Percentiles rank a stretch among this genome's conserved stretches.
phyloP scores from a whole-genome alignment of 2,888 invertebrate species.

The Panopea generosa region DNA sequence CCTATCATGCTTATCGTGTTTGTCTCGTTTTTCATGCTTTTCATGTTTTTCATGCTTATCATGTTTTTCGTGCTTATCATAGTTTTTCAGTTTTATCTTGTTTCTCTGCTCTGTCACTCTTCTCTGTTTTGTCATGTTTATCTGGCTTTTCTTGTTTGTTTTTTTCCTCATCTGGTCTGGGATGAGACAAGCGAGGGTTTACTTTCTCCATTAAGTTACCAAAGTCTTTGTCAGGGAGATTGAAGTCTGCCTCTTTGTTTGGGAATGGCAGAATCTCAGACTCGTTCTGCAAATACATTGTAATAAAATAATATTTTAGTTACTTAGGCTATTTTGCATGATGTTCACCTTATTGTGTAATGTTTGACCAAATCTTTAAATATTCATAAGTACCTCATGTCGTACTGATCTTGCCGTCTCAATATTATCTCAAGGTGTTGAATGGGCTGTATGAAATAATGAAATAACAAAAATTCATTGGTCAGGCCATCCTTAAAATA shows the following conservation, averaged over 20 bases:
- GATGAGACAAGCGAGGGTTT: conserved; percentile 67
- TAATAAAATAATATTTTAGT: conserved; percentile 11
- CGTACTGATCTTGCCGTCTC: too few relatives aligned
- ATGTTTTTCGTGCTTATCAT: conserved; percentile 9
- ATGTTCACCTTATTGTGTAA: too few relatives aligned
- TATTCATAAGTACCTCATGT: too few relatives aligned
- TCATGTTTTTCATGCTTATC: conserved; percentile 7
- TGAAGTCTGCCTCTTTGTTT: conserved; percentile 79
- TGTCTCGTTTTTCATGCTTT: conserved; percentile 51
- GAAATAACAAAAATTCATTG: too few relatives aligned
- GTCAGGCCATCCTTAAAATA: too few relatives aligned
- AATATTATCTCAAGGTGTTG: too few relatives aligned
- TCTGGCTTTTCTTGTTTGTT: conserved; percentile 31
- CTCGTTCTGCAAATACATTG: conserved; percentile 81
- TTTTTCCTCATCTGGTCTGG: conserved; percentile 23
- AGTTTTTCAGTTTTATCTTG: conserved; percentile 51
- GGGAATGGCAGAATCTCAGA: conserved; percentile 83
- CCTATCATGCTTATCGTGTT: conserved; percentile 28
- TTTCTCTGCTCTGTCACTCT: conserved; percentile 41
- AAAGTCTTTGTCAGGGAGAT: conserved; percentile 71
- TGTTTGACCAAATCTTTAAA: too few relatives aligned
- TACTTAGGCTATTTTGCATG: too few relatives aligned
- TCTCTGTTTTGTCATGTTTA: conserved; percentile 46
- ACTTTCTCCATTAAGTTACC: conserved; percentile 63
- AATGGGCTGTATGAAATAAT: too few relatives aligned